Conservation (phyloP, 2,797 vertebrate species). For the Heterohyrax brucei region DNA sequence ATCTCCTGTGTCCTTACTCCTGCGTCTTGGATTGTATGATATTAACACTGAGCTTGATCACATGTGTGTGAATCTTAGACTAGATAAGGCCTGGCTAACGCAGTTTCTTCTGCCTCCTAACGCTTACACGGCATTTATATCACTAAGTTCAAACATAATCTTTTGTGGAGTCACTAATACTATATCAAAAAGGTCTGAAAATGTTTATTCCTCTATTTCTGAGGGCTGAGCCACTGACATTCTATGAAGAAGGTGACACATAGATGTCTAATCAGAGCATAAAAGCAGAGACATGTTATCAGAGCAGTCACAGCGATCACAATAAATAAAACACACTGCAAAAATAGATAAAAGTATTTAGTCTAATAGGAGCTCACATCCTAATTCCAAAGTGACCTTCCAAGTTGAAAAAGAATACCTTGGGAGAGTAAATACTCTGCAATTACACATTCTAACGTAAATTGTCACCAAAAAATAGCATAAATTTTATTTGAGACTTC, state of each 20-base stretch:
- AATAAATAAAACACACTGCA: slow-evolving; percentile 79
- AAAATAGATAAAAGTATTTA: slow-evolving; percentile 83
- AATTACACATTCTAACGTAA: slow-evolving; percentile 43
- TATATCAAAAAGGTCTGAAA: slow-evolving; percentile 33
- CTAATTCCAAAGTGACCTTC: slow-evolving; percentile 74
- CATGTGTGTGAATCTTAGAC: slow-evolving; percentile 64
- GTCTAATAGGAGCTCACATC: slow-evolving; percentile 72
- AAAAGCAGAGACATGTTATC: slow-evolving; percentile 78
- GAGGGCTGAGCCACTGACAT: slow-evolving; percentile 68
- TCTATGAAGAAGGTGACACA: slow-evolving; percentile 69
- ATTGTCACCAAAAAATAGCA: neutral
- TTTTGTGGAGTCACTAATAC: slow-evolving; percentile 65
- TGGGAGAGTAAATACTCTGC: slow-evolving; percentile 64
- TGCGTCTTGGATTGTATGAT: slow-evolving; percentile 46
- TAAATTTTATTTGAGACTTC: neutral
- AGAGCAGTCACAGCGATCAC: slow-evolving; percentile 75
- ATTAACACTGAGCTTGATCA: slow-evolving; percentile 74
- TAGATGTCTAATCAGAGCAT: slow-evolving; percentile 71
- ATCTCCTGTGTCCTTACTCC: neutral
- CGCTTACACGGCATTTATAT: slow-evolving; percentile 70
- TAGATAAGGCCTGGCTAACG: slow-evolving; percentile 61
- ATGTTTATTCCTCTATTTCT: slow-evolving; percentile 68
- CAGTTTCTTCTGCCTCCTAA: slow-evolving; percentile 50
- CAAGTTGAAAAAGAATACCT: slow-evolving; percentile 64
- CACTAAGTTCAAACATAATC: slow-evolving; percentile 72